Evolutionary conservation across 2,888 invertebrate genomes (phyloP).

Genomic region (Cancer borealis): DNA sequence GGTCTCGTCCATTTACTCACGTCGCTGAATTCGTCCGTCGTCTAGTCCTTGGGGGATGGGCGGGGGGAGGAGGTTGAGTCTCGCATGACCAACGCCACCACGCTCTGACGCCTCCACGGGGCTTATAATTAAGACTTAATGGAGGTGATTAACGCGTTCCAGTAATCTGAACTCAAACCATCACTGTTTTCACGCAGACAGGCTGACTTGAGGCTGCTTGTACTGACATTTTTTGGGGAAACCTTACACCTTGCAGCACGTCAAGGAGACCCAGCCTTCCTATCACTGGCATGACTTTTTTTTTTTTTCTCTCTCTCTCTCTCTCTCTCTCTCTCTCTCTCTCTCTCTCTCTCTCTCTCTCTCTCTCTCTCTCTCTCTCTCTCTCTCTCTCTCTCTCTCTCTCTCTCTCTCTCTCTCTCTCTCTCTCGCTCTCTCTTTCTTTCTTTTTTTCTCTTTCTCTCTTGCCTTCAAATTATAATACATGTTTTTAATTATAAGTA

Average conservation of each 20-base stretch:
- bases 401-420: conserved; percentile 4
- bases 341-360: conserved; percentile 21
- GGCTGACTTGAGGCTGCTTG: background rate
- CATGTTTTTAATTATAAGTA: background rate
- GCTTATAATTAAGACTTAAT: background rate
- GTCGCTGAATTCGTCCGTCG: background rate
- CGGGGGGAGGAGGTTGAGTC: background rate
- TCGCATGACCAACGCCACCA: background rate
- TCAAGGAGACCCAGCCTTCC: background rate
- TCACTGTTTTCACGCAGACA: background rate
- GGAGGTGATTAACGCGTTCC: background rate
- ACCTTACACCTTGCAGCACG: background rate
- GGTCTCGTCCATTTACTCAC: background rate
- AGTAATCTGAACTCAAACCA: background rate
- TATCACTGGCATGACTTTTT: background rate
- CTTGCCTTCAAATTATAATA: background rate
- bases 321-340: conserved; percentile 9
- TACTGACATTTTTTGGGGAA: background rate
- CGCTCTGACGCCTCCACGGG: background rate
- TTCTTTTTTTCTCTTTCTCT: background rate
- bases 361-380: no score
- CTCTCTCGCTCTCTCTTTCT: conserved; percentile 7
- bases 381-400: conserved; percentile 16
- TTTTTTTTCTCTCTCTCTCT: background rate
- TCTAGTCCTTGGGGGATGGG: background rate